phyloP scores from a whole-genome alignment of 2,797 vertebrate species.

The Odontamblyopus rebecca region DNA sequence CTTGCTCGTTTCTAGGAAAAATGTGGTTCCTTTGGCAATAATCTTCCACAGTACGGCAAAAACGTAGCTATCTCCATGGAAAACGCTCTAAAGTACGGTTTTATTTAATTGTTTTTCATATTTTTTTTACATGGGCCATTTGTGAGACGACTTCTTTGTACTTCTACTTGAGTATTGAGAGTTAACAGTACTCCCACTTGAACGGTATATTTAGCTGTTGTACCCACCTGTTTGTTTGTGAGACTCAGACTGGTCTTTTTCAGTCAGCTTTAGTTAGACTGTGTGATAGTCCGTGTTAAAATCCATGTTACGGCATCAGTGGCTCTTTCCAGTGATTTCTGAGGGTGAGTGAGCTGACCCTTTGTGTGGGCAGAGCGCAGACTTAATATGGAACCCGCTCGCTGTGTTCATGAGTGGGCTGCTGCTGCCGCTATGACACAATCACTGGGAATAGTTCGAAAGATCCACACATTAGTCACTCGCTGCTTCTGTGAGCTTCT shows the following conservation, averaged over 20 bases:
- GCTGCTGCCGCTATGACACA: conserved; percentile 24
- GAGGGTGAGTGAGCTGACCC: conserved; percentile 41
- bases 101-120: no score
- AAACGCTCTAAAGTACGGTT: no score
- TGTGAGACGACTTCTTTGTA: no score
- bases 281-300: not conserved
- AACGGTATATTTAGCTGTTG: no score
- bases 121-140: no score
- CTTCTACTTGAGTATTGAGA: no score
- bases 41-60: no score
- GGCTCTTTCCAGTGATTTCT: conserved; percentile 25
- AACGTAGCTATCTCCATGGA: no score
- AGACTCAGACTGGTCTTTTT: conserved; percentile 5
- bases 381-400: conserved; percentile 35
- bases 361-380: conserved; percentile 48
- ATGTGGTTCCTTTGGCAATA: no score
- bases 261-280: not conserved
- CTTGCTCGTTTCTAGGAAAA: no score
- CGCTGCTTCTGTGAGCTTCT: not conserved
- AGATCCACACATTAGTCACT: not conserved
- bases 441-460: conserved; percentile 17
- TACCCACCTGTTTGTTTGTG: not conserved
- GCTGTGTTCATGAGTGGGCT: conserved; percentile 37
- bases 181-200: no score
- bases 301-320: conserved; percentile 2